These are phyloP conservation scores for Drosophila mauritiana DNA, from an alignment of 1,140 invertebrate genomes.

Conservation along the genomic window DNA sequence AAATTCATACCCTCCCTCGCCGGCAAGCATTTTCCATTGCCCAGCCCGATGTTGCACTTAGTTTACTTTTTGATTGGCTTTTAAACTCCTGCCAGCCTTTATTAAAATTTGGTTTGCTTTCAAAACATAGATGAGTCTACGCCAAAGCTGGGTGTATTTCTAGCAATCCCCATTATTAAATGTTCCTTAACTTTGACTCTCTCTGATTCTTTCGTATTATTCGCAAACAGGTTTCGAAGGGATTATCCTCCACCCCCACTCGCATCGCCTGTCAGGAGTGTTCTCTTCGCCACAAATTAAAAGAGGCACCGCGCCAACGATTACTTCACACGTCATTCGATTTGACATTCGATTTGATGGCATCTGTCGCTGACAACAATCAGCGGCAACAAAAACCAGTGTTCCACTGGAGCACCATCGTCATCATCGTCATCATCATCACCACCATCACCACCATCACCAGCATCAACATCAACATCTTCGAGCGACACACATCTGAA, in stretches of 20 bases:
- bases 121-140: too few species aligned
- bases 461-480: background rate
- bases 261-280: background rate
- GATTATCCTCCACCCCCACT: background rate
- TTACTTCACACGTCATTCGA: constrained; percentile 47
- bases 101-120: too few species aligned
- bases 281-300: constrained; percentile 11
- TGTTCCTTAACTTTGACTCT: too few species aligned
- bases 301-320: constrained; percentile 16
- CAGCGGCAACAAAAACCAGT: constrained; percentile 1
- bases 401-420: background rate
- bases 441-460: background rate
- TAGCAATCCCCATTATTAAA: background rate
- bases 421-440: constrained; percentile 1
- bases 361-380: constrained; percentile 38
- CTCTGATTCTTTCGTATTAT: background rate
- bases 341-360: constrained; percentile 43
- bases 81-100: background rate
- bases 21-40: background rate
- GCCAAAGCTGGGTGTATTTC: too few species aligned
- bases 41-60: background rate
- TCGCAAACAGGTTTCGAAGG: background rate
- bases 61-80: background rate
- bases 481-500: constrained; percentile 1
- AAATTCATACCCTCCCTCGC: background rate